phyloP scores from a whole-genome alignment of 1,140 invertebrate genomes.

The Limonius californicus region DNA sequence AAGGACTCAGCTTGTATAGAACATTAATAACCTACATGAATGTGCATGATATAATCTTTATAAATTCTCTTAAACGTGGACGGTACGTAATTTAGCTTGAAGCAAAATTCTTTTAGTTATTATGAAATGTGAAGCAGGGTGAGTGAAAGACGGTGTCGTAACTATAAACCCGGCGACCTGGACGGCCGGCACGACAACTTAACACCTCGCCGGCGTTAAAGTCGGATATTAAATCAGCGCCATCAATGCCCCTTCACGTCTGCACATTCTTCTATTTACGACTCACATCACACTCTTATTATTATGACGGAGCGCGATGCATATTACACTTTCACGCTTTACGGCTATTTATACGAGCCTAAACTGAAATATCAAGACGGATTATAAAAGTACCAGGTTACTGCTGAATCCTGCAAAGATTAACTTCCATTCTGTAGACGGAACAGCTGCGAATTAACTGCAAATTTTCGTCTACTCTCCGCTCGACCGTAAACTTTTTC shows the following conservation, averaged over 20 bases:
- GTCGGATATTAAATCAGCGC: neutral
- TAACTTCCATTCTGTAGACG: neutral
- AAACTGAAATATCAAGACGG: neutral
- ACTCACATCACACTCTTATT: neutral
- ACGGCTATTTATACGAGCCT: neutral
- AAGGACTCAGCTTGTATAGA: too few species aligned
- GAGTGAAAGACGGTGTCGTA: too few species aligned
- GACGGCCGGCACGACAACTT: neutral
- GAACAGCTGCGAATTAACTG: neutral
- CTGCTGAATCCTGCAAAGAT: neutral
- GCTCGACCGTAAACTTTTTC: too few species aligned
- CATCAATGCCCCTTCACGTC: neutral
- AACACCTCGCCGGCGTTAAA: neutral
- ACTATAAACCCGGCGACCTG: too few species aligned
- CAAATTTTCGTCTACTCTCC: too few species aligned
- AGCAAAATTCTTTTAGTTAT: too few species aligned
- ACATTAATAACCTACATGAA: too few species aligned
- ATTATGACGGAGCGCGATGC: neutral
- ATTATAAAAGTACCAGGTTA: neutral
- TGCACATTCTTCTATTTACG: constrained; percentile 1
- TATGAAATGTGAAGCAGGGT: too few species aligned
- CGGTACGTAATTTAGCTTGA: too few species aligned
- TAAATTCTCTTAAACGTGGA: too few species aligned
- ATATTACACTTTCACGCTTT: neutral
- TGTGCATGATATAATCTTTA: too few species aligned